A percentile compares a stretch with the other conserved stretches of the same genome.
phyloP scores from a whole-genome alignment of 1,140 invertebrate genomes.

The Aphaenogaster floridana region DNA sequence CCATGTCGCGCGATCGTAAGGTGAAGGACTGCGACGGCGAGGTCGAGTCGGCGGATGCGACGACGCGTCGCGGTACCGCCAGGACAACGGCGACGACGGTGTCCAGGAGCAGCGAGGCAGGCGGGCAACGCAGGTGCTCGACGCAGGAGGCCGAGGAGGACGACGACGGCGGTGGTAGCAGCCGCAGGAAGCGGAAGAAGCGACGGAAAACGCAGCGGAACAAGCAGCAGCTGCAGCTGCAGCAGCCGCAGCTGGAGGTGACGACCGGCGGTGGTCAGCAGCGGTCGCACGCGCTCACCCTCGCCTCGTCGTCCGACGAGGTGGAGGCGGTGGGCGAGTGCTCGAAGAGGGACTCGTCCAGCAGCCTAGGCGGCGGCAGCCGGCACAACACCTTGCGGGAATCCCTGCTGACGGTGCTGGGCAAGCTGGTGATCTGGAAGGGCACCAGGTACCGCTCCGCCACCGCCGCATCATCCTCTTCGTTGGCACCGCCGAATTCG shows the following conservation, averaged over 20 bases:
- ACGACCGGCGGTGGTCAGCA: slow-evolving; percentile 36
- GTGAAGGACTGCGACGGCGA: slow-evolving; percentile 78
- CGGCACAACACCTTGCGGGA: slow-evolving; percentile 87
- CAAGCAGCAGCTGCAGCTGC: slow-evolving; percentile 67
- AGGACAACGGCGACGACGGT: slow-evolving; percentile 67
- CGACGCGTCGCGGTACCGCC: slow-evolving; percentile 62
- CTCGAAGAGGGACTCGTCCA: slow-evolving; percentile 83
- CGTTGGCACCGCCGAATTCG: slow-evolving; percentile 83
- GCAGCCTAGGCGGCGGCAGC: slow-evolving; percentile 82
- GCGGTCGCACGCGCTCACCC: slow-evolving; percentile 72
- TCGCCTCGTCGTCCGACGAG: slow-evolving; percentile 81
- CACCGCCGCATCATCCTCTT: slow-evolving; percentile 80
- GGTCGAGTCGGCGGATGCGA: slow-evolving; percentile 40
- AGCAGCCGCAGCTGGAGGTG: slow-evolving; percentile 58
- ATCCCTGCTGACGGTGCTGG: slow-evolving; percentile 90
- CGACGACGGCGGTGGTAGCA: slow-evolving; percentile 49
- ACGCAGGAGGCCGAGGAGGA: slow-evolving; percentile 65
- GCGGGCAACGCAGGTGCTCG: slow-evolving; percentile 69
- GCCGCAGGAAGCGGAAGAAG: slow-evolving; percentile 79
- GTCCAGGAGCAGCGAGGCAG: slow-evolving; percentile 52
- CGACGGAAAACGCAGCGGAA: slow-evolving; percentile 80
- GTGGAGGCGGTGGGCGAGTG: slow-evolving; percentile 80
- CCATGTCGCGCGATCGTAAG: slow-evolving; percentile 64
- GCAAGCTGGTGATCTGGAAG: slow-evolving; percentile 89
- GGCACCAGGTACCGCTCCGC: slow-evolving; percentile 86